Evolutionary conservation across 2,797 vertebrate genomes (phyloP).

Genomic region (Apogon talboti): DNA sequence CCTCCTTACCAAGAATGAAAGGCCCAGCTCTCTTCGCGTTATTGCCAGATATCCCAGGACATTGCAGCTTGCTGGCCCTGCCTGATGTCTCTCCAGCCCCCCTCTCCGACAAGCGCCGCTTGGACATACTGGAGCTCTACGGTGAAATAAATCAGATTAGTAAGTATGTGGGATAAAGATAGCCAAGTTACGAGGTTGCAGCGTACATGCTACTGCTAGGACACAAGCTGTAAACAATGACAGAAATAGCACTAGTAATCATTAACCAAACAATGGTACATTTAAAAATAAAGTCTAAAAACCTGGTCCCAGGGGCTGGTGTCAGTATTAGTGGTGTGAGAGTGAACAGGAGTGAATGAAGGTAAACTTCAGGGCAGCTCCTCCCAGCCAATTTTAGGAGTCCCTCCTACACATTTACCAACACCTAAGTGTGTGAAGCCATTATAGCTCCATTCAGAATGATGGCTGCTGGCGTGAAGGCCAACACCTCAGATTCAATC

Average conservation of each 20-base stretch:
- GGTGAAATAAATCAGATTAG: constrained; percentile 65
- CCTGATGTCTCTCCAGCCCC: constrained; percentile 94
- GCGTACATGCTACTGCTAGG: constrained; percentile 27
- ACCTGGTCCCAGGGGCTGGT: constrained; percentile 19
- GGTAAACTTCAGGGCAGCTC: constrained; percentile 70
- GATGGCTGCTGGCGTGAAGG: constrained; percentile 73
- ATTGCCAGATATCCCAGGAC: constrained; percentile 92
- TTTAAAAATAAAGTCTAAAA: constrained; percentile 27
- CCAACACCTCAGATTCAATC: constrained; percentile 72
- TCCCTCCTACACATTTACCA: constrained; percentile 76
- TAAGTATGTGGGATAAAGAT: constrained; percentile 55
- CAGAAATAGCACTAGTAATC: constrained; percentile 3
- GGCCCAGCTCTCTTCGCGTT: constrained; percentile 97
- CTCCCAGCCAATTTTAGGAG: constrained; percentile 71
- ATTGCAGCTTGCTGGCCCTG: constrained; percentile 92
- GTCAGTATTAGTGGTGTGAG: constrained; percentile 29
- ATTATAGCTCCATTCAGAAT: constrained; percentile 79
- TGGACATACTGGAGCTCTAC: constrained; percentile 91
- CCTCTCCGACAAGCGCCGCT: constrained; percentile 95
- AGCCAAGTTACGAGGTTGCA: constrained; percentile 35
- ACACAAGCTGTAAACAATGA: neutral
- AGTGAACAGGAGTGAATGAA: constrained; percentile 46
- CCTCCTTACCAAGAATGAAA: constrained; percentile 93
- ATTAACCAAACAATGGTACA: neutral
- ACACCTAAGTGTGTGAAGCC: constrained; percentile 73